Evolutionary conservation across 2,797 vertebrate genomes (phyloP).

Genomic region (Sebastes miniatus): DNA sequence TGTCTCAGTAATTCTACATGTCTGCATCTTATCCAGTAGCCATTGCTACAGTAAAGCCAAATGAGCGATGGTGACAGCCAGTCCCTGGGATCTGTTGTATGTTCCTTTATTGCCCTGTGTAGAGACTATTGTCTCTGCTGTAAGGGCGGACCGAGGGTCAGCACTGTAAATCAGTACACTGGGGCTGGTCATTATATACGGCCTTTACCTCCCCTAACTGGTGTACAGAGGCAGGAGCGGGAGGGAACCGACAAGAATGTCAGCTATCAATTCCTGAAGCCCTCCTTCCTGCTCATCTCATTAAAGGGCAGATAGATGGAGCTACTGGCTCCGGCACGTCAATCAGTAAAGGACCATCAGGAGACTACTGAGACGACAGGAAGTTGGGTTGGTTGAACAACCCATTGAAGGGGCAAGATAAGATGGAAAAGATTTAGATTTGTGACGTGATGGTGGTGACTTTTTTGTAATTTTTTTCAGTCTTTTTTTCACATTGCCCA

Average conservation of each 20-base stretch:
- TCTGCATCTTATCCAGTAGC: constrained; percentile 13
- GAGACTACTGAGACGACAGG: constrained; percentile 29
- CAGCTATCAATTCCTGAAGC: constrained; percentile 68
- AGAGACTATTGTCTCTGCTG: constrained; percentile 38
- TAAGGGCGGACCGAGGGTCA: constrained; percentile 36
- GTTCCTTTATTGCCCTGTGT: constrained; percentile 46
- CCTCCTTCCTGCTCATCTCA: constrained; percentile 67
- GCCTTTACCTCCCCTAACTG: constrained; percentile 72
- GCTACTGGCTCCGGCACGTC: constrained; percentile 46
- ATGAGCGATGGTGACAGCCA: constrained; percentile 39
- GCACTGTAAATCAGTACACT: constrained; percentile 63
- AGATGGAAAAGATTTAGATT: constrained; percentile 8
- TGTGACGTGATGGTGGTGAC: background rate
- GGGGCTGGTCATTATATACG: constrained; percentile 62
- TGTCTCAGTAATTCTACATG: background rate
- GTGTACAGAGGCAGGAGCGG: constrained; percentile 71
- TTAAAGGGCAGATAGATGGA: constrained; percentile 68
- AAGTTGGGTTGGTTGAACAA: constrained; percentile 21
- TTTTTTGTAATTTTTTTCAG: background rate
- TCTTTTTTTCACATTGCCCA: background rate
- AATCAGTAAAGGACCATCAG: constrained; percentile 45
- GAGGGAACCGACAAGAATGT: constrained; percentile 72
- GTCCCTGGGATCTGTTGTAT: constrained; percentile 43
- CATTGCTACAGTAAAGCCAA: constrained; percentile 30
- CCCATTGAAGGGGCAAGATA: constrained; percentile 1